Conservation (phyloP, 92 coral and sea anemone genomes). For the Phenganax subtilis region DNA sequence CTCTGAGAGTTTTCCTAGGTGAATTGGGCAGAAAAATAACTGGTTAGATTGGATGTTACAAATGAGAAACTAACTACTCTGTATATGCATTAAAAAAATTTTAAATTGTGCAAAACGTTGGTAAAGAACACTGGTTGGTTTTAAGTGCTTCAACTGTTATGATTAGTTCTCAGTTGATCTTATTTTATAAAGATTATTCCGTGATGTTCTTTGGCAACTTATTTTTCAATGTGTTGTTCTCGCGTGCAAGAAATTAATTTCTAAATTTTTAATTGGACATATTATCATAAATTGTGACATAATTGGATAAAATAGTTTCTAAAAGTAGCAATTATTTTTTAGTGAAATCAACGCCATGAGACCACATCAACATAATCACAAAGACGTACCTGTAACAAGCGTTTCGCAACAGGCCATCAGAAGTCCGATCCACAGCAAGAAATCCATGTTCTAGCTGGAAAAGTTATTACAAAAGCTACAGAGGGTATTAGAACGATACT, state of each 20-base stretch:
- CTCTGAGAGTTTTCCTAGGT: constrained; percentile 22
- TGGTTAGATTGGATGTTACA: background rate
- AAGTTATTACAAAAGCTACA: background rate
- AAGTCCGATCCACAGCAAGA: background rate
- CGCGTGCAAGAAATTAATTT: no score
- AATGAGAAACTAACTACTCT: background rate
- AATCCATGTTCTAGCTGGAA: constrained; percentile 8
- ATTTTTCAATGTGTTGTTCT: no score
- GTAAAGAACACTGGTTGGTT: no score
- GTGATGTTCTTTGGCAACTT: no score
- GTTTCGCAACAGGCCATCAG: background rate
- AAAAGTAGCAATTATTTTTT: background rate
- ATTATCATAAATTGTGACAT: background rate
- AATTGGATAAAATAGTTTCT: background rate
- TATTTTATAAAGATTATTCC: no score
- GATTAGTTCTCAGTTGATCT: no score
- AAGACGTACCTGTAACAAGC: constrained; percentile 3
- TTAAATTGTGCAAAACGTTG: no score
- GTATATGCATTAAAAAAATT: background rate
- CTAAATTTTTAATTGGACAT: background rate
- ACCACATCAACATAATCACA: background rate
- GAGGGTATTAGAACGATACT: background rate
- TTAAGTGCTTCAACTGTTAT: no score
- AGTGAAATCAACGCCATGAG: background rate
- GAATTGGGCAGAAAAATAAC: background rate